A percentile compares a stretch with the other conserved stretches of the same genome.
phyloP scores from a whole-genome alignment of 1,140 invertebrate species.

The Hylaeus anthracinus region DNA sequence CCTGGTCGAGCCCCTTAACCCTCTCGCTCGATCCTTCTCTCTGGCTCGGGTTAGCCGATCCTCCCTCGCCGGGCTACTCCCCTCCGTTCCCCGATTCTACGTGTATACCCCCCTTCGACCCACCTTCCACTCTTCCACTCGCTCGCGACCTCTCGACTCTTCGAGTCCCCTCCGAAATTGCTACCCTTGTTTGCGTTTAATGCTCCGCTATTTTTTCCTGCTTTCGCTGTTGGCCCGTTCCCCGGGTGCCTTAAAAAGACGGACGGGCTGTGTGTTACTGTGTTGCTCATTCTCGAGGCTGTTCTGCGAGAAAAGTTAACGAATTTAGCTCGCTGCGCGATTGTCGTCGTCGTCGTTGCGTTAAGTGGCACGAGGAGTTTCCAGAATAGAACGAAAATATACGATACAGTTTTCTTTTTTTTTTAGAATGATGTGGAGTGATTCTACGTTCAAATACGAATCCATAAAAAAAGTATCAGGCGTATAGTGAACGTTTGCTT shows the following conservation, averaged over 20 bases:
- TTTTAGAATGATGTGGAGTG: too few species aligned
- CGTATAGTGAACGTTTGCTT: too few species aligned
- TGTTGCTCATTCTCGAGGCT: conserved; percentile 49
- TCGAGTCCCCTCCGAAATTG: conserved; percentile 74
- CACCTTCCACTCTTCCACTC: conserved; percentile 62
- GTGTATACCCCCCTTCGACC: conserved; percentile 56
- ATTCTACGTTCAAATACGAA: too few species aligned
- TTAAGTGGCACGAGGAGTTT: not conserved
- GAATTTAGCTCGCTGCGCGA: conserved; percentile 37
- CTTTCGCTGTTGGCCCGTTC: conserved; percentile 21
- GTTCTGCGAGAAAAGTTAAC: conserved; percentile 41
- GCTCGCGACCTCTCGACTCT: conserved; percentile 71
- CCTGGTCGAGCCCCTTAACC: conserved; percentile 66
- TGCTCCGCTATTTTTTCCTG: conserved; percentile 71
- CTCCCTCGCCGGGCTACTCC: conserved; percentile 42
- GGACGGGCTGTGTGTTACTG: conserved; percentile 26
- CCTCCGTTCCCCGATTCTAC: conserved; percentile 53
- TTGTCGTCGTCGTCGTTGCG: conserved; percentile 13
- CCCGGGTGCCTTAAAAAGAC: conserved; percentile 50
- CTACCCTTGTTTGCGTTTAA: conserved; percentile 78
- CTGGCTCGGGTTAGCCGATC: conserved; percentile 19
- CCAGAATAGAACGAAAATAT: too few species aligned
- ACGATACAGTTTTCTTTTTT: too few species aligned
- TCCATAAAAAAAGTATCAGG: too few species aligned
- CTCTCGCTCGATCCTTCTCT: conserved; percentile 59